Base-by-base conservation (phyloP, 2,888 invertebrate genomes). In the Electrophaes corylata region DNA sequence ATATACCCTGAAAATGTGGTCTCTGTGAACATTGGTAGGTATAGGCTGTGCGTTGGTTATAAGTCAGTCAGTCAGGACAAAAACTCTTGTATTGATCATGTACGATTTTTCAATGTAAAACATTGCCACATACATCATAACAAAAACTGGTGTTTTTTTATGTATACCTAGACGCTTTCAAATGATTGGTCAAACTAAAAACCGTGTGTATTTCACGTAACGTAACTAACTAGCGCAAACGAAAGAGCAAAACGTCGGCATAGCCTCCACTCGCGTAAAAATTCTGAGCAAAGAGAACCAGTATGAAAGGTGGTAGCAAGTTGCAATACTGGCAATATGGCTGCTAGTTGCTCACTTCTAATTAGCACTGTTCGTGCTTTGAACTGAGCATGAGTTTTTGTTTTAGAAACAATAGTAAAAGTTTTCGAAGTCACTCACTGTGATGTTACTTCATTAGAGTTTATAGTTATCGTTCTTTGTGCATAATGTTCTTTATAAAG, bases 321-420 rank as follows among this genome's bases (percentile, higher is more conserved):
- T 79, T 76, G 73, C 73, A 57, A 52, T 61, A 62, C 57, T 46
- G 46, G 45, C 51, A 48, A 63, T 54, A 54, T 50, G 59, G 50
- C 45, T 40, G 43, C 62, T 66, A 69, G 70, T 68, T 67, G 63
- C 65, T 69, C 72, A 72, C 78, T 81, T 72, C 76, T 84, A 84
- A 85, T 84, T 85, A 84, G 81, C 75, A 70, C 62, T 74, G 62
- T 63, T 60, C 57, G 59, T 54, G 61, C 71, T 66, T 75, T 73
- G 67, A 71, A 69, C 62, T 46, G 48, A 52, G 50, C 62, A 53
- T 45, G 41, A 37, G 23, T 58, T 61, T 63, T 63, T 62, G 56
- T 62, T 58, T 39, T 44, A 61, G 35, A 52, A 61, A 64, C 58
- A 53, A 62, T 64, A 54, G 56, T 57, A 62, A 57, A 60, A 58